Evolutionary conservation across 2,888 invertebrate species (phyloP).

Genomic region (Lithosia quadra): DNA sequence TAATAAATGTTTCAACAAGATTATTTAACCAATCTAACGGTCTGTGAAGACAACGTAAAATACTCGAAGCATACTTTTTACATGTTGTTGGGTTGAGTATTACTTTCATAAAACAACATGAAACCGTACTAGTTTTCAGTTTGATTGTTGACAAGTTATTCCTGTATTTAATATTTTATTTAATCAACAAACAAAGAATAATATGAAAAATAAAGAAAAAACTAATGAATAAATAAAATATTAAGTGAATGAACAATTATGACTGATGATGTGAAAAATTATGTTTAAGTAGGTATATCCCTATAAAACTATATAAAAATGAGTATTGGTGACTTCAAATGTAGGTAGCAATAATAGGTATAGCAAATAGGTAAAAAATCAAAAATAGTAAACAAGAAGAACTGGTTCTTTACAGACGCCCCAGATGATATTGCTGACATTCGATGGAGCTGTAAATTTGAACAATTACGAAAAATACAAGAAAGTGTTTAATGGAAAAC

Average conservation of each 20-base stretch:
- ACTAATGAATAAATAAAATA: no score
- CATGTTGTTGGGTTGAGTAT: constrained; percentile 10
- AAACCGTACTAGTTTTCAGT: neutral
- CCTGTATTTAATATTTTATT: neutral
- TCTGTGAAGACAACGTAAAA: constrained; percentile 42
- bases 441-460: constrained; percentile 97
- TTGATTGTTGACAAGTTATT: neutral
- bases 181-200: neutral
- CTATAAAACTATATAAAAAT: no score
- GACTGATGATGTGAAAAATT: no score
- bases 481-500: constrained; percentile 93
- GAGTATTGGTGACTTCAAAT: no score
- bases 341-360: no score
- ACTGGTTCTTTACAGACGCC: constrained; percentile 89
- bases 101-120: neutral
- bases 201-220: neutral
- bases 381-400: neutral
- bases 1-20: constrained; percentile 48
- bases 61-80: constrained; percentile 15
- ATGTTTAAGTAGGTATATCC: no score
- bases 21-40: constrained; percentile 52
- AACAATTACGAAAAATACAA: constrained; percentile 96
- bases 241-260: no score
- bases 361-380: no score
- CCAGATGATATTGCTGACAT: constrained; percentile 96